These are phyloP conservation scores for Falcaria lacertinaria DNA, from an alignment of 2,888 invertebrate species.

Conservation along the genomic window DNA sequence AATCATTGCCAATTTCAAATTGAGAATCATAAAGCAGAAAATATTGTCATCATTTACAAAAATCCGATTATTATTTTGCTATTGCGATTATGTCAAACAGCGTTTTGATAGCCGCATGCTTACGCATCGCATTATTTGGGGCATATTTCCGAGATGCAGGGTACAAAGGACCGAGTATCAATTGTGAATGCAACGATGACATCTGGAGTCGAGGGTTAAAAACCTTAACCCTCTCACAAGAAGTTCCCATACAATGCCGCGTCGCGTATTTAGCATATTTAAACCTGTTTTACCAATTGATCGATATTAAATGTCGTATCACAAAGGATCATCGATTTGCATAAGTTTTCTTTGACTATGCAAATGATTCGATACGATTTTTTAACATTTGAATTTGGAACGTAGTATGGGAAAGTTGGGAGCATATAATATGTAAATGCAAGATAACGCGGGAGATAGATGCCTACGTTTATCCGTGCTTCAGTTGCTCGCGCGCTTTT, in stretches of 20 bases:
- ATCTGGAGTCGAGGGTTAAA: conserved; percentile 55
- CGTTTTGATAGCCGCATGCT: conserved; percentile 44
- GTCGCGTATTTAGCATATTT: conserved; percentile 45
- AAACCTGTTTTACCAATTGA: conserved; percentile 77
- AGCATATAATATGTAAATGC: conserved; percentile 62
- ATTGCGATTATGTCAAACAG: conserved; percentile 29
- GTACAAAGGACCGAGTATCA: conserved; percentile 59
- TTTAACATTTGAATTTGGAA: conserved; percentile 29
- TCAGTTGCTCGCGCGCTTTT: conserved; percentile 73
- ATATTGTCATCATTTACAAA: not conserved
- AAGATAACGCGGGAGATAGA: conserved; percentile 60
- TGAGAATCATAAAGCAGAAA: not conserved
- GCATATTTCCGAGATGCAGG: conserved; percentile 59
- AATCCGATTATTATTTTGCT: conserved; percentile 19
- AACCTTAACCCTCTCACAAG: conserved; percentile 49
- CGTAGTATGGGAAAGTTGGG: conserved; percentile 62
- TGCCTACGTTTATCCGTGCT: conserved; percentile 56
- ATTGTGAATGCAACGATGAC: conserved; percentile 60
- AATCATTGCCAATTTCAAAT: not conserved
- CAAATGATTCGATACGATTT: conserved; percentile 62
- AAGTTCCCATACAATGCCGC: conserved; percentile 41
- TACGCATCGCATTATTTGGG: conserved; percentile 51
- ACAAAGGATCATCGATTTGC: conserved; percentile 66
- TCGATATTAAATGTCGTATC: conserved; percentile 64
- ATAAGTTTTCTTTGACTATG: conserved; percentile 71